phyloP scores from a whole-genome alignment of 2,888 invertebrate species.

The Melanchra persicariae region DNA sequence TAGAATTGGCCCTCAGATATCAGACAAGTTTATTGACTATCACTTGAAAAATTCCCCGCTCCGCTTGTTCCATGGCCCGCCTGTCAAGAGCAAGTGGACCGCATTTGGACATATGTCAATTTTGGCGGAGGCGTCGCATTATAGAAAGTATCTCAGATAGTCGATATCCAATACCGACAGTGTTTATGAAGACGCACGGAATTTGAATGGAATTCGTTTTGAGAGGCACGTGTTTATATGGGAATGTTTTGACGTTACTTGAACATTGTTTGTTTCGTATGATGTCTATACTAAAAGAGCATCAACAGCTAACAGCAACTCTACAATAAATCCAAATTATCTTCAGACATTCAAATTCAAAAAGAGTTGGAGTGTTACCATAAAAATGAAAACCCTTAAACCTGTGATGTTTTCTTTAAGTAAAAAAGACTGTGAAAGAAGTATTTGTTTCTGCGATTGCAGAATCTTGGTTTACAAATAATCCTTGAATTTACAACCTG shows the following conservation, averaged over 20 bases:
- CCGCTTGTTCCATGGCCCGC: slow-evolving; percentile 44
- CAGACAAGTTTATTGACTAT: not conserved
- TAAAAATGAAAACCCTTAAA: too few species aligned
- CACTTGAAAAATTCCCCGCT: not conserved
- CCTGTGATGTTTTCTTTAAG: too few species aligned
- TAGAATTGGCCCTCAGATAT: too few species aligned
- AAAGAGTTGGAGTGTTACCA: too few species aligned
- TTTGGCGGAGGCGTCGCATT: slow-evolving; percentile 62
- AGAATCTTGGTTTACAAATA: too few species aligned
- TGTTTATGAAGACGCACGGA: slow-evolving; percentile 40
- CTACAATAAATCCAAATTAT: too few species aligned
- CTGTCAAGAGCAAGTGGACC: slow-evolving; percentile 37
- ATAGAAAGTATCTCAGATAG: slow-evolving; percentile 56
- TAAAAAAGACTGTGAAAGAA: too few species aligned
- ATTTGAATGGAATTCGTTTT: slow-evolving; percentile 44
- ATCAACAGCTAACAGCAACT: too few species aligned
- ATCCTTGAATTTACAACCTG: too few species aligned
- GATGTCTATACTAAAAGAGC: not conserved
- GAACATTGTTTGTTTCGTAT: not conserved
- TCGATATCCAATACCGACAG: slow-evolving; percentile 32
- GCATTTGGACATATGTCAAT: slow-evolving; percentile 57
- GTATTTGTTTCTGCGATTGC: too few species aligned
- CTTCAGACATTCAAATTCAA: too few species aligned
- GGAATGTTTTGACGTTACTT: not conserved
- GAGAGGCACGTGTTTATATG: not conserved